phyloP scores from a whole-genome alignment of 2,888 invertebrate genomes.

The Volucella inflata region DNA sequence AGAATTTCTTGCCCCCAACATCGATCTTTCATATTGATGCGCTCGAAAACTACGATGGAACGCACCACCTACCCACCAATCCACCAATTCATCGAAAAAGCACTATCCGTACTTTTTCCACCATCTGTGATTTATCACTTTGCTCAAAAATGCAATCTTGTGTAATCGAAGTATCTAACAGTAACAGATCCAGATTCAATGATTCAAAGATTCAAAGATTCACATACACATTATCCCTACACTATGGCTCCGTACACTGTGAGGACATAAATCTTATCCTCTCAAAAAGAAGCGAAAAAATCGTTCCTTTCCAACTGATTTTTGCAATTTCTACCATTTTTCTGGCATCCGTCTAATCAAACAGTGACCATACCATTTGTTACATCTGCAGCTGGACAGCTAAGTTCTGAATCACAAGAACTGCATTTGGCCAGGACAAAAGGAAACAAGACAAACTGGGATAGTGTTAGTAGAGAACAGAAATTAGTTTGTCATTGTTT shows the following conservation, averaged over 20 bases:
- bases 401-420: conserved; percentile 48
- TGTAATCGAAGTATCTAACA: conserved; percentile 22
- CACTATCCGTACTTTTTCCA: conserved; percentile 10
- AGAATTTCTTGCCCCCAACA: conserved; percentile 64
- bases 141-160: conserved; percentile 73
- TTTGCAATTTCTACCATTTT: conserved; percentile 68
- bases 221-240: conserved; percentile 68
- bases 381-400: conserved; percentile 67
- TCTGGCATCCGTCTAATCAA: conserved; percentile 70
- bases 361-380: conserved; percentile 70
- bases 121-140: conserved; percentile 72
- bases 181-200: conserved; percentile 42
- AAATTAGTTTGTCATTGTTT: conserved; percentile 72
- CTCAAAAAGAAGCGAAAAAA: conserved; percentile 55
- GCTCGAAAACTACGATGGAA: conserved; percentile 11
- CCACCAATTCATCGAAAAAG: neutral
- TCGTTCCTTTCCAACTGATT: conserved; percentile 51
- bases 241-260: conserved; percentile 60
- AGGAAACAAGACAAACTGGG: conserved; percentile 16
- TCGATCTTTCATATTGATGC: conserved; percentile 72
- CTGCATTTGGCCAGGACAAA: conserved; percentile 39
- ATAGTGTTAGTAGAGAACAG: conserved; percentile 7
- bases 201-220: conserved; percentile 33
- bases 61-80: conserved; percentile 33
- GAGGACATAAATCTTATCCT: conserved; percentile 69